Evolutionary conservation across 2,888 invertebrate species (phyloP), one percentile per base, ranked within the genome.

Genomic region (Aphidius colemani): DNA sequence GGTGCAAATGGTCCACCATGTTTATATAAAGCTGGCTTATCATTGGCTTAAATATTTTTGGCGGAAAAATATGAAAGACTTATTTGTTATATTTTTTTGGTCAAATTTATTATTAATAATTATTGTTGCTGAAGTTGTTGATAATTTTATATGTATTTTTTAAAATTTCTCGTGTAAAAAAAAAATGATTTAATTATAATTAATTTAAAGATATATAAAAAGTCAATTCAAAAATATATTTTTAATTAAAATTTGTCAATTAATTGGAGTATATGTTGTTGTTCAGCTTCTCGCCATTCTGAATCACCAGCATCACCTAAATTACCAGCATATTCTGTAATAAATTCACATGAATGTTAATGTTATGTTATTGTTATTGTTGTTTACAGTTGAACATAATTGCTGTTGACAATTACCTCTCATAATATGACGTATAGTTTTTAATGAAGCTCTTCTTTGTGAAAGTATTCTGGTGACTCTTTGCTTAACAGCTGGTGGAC

Each of bases 341-440:
- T 49, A 56, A 39, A 44, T 53, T 39, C n/a, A 45, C 53, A 9
- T 9, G n/a, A 11, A 30, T 9, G 10, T 49, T 59, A 44, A 30
- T 39, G 48, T 55, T 39, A 58, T 39, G 41, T 13, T 49, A 1
- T 49, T 49, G 1, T 10, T 4, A 7, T 10, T 13, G 5, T 49
- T 3, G 7, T 53, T 51, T 40, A 53, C n/a, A 11, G 9, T 43
- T 48, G 10, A 40, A 39, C 40, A 58, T 62, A 63, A 39, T 62
- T 40, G 53, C 49, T 18, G 53, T 45, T 55, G 45, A 59, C 53
- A 56, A 43, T 13, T 44, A 93, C 94, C 94, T 87, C 96, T 87
- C 94, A 97, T 95, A 53, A 97, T 91, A 79, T 94, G 94, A 67
- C 94, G 86, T 69, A 98, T 95, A 7, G 94, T 94, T 84, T 96